Conservation (phyloP, 2,888 invertebrate genomes). For the Leptinotarsa rubiginosa region DNA sequence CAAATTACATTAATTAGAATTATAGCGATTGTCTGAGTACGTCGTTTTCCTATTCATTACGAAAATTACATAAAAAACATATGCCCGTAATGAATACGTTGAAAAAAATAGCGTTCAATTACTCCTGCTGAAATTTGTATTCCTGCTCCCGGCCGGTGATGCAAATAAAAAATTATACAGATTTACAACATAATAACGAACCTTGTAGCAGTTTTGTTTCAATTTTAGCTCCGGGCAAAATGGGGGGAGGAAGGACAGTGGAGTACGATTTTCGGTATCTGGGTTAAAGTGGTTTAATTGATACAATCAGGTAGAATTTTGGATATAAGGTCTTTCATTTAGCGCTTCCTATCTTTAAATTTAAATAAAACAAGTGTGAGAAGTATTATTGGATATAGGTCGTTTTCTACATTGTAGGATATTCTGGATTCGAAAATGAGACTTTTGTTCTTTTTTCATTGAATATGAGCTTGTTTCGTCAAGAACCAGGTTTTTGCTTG, state of each 20-base stretch:
- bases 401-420: no score
- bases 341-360: no score
- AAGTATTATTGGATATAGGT: no score
- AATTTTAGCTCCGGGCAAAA: conserved; percentile 32
- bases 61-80: conserved; percentile 35
- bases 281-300: neutral
- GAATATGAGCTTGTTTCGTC: no score
- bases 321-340: no score
- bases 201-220: conserved; percentile 34
- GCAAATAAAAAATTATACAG: conserved; percentile 44
- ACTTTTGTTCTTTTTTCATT: no score
- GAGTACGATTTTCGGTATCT: neutral
- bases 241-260: conserved; percentile 23
- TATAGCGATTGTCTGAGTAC: conserved; percentile 27
- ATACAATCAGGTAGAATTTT: no score
- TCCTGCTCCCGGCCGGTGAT: conserved; percentile 35
- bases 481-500: no score
- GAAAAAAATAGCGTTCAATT: conserved; percentile 41
- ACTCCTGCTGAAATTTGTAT: conserved; percentile 27
- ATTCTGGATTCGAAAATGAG: no score
- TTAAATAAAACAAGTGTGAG: no score
- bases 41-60: conserved; percentile 35
- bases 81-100: conserved; percentile 37
- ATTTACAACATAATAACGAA: conserved; percentile 41
- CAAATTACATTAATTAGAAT: conserved; percentile 12